phyloP scores from a whole-genome alignment of 2,113 vertebrate genomes.

The Nettapus auritus region DNA sequence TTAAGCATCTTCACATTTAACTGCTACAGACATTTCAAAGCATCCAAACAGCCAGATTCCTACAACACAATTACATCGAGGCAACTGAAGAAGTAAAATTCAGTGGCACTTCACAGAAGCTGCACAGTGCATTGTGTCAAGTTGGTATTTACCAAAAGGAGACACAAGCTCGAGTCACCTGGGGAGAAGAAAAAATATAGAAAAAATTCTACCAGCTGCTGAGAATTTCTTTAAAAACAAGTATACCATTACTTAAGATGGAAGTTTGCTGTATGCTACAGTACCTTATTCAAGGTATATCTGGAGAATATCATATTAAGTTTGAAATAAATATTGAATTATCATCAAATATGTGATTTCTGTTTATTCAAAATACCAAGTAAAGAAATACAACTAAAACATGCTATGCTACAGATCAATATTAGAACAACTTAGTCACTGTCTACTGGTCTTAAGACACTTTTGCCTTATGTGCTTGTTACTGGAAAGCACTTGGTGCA shows the following conservation, averaged over 20 bases:
- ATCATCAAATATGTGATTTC: background rate
- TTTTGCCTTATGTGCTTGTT: background rate
- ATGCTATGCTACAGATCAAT: background rate
- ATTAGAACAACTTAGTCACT: background rate
- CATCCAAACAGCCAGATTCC: slow-evolving; percentile 1
- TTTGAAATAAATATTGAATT: background rate
- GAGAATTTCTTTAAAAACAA: background rate
- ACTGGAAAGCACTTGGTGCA: background rate
- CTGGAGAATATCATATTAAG: background rate
- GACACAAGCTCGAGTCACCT: background rate
- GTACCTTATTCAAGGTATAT: background rate
- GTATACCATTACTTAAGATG: background rate
- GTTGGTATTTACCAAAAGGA: background rate
- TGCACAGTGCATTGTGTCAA: background rate
- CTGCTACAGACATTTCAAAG: slow-evolving; percentile 4
- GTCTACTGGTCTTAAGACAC: background rate
- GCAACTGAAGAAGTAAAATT: slow-evolving; percentile 14
- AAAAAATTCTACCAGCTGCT: background rate
- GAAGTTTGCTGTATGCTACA: background rate
- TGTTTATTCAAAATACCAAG: background rate
- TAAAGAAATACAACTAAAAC: background rate
- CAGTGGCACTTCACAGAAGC: slow-evolving; percentile 31
- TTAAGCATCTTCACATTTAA: slow-evolving; percentile 35
- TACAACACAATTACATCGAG: slow-evolving; percentile 10
- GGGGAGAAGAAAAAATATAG: background rate